Conservation (phyloP, 2,888 invertebrate genomes). For the Nemotelus pantherinus region DNA sequence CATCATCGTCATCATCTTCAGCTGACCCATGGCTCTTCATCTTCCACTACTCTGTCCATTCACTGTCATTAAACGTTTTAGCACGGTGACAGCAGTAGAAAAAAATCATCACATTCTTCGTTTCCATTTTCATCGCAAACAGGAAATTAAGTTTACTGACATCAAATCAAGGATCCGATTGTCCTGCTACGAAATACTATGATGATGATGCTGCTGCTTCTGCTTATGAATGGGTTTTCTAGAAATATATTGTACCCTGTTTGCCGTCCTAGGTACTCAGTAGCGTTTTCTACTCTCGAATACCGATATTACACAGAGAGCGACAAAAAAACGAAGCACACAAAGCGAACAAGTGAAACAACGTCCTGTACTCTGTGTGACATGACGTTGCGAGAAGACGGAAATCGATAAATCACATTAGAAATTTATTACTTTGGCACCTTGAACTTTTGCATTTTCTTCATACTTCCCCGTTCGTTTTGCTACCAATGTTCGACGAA, state of each 20-base stretch:
- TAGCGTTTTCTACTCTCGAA: too few relatives aligned
- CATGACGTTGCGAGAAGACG: conserved; percentile 44
- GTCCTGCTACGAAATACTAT: conserved; percentile 10
- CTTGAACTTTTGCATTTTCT: conserved; percentile 22
- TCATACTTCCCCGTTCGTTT: not conserved
- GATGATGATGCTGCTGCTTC: not conserved
- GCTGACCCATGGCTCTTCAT: too few relatives aligned
- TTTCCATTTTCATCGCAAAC: conserved; percentile 35
- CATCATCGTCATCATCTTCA: too few relatives aligned
- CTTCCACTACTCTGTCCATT: not conserved
- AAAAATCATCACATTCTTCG: conserved; percentile 22
- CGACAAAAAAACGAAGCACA: not conserved
- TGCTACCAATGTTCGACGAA: not conserved
- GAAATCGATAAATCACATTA: conserved; percentile 50
- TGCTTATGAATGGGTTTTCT: not conserved
- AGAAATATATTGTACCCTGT: too few relatives aligned
- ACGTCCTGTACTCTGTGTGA: conserved; percentile 25
- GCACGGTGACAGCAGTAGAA: conserved; percentile 16
- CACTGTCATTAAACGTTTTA: conserved; percentile 29
- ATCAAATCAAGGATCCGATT: conserved; percentile 39
- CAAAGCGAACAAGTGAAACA: conserved; percentile 1
- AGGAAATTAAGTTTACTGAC: conserved; percentile 43
- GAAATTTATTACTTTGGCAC: conserved; percentile 50
- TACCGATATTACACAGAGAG: not conserved
- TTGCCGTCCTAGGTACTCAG: too few relatives aligned